Base-by-base conservation (phyloP, 1,140 invertebrate species). In the Asbolus verrucosus region DNA sequence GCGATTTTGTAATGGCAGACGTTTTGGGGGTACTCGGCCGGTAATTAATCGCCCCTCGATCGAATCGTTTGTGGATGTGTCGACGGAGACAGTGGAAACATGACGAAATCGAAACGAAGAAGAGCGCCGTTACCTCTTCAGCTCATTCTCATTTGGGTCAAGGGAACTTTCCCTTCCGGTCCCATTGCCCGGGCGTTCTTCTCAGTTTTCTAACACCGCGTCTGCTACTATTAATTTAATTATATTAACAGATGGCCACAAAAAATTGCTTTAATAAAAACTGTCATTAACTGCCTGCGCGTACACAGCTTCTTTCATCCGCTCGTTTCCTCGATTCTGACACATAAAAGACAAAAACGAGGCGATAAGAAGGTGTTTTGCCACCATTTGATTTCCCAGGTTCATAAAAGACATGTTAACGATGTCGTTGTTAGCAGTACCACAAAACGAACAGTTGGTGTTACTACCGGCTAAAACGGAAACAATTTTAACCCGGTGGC, bases 101-200 rank as follows among this genome's bases (percentile, higher is more conserved):
- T 54, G 46, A 27, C 11, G 46, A 54, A 54, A 54, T 27, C 27
- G 11, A 54, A 54, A n/a, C n/a, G 14, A 54, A 19, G 21, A 27
- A 54, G 46, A 54, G 24, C 46, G 46, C 46, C 46, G 46, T 54
- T 54, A 54, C 24, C 46, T 54, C 21, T 21, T 54, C 27, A 54
- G 27, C 19, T 71, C 60, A 68, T 50, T 68, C 65, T 63, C 74
- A 77, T 76, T 75, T 75, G 71, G 76, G 76, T 77, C 76, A 77
- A 77, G 76, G 76, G 73, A 72, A 76, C 76, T 77, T 77, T 77
- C 76, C 75, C 76, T 77, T 77, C 76, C 76, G 75, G 76, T 63
- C 46, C 50, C 24, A 66, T 50, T 19, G 50, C 19, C 5, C 14
- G 24, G 43, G 43, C 41, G 24, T 13, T 11, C 60, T 38, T 62